Conservation (phyloP, 1,140 invertebrate species). For the Camponotus vicinus region DNA sequence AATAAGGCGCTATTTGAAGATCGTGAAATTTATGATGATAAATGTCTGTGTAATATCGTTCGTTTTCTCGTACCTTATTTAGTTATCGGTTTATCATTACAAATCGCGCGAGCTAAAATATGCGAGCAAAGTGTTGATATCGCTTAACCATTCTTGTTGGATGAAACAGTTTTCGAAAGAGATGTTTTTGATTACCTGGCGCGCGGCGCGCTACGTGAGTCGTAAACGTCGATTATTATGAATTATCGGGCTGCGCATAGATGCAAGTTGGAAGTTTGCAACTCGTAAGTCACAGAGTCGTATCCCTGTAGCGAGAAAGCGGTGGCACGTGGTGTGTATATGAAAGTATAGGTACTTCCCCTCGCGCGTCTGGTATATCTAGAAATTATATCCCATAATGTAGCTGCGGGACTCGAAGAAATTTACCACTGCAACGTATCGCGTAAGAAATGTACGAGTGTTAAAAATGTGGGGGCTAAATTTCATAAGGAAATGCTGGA, state of each 20-base stretch:
- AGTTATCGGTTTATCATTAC: not conserved
- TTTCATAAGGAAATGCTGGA: conserved; percentile 43
- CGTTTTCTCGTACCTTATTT: not conserved
- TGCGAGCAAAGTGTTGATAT: conserved; percentile 19
- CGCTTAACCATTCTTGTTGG: conserved; percentile 16
- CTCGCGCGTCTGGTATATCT: conserved; percentile 48
- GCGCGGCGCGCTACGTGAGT: conserved; percentile 45
- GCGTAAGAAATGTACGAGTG: conserved; percentile 57
- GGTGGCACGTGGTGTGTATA: conserved; percentile 26
- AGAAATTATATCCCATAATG: conserved; percentile 59
- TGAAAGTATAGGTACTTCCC: conserved; percentile 33
- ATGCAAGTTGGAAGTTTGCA: conserved; percentile 61
- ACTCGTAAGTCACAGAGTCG: conserved; percentile 61
- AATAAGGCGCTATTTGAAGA: not conserved
- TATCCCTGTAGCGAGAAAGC: conserved; percentile 34
- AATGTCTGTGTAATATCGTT: too few species aligned
- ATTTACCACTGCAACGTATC: conserved; percentile 57
- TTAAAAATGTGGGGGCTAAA: conserved; percentile 56
- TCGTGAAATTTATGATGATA: not conserved
- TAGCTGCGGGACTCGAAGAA: conserved; percentile 56
- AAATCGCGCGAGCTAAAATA: not conserved
- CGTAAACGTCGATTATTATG: conserved; percentile 62
- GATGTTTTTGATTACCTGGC: conserved; percentile 54
- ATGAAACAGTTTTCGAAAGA: conserved; percentile 42
- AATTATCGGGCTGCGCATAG: conserved; percentile 54